Evolutionary conservation across 2,888 invertebrate genomes (phyloP).

Genomic region (Amaurobius ferox): DNA sequence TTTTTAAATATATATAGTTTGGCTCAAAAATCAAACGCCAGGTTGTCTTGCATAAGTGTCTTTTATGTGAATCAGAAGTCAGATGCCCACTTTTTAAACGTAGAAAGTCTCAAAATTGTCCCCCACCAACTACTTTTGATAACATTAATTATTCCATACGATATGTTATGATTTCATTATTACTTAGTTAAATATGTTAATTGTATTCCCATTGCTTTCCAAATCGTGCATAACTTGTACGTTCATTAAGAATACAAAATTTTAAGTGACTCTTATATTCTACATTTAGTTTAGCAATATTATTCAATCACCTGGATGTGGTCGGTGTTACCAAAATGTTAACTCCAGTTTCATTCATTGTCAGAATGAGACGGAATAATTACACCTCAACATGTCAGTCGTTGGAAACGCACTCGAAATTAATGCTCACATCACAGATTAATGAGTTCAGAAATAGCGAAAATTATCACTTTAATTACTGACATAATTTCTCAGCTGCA

Average conservation of each 20-base stretch:
- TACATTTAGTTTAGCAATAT: neutral
- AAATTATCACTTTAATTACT: slow-evolving; percentile 3
- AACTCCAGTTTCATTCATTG: neutral
- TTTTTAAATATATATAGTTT: no score
- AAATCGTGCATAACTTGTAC: no score
- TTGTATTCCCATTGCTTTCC: neutral
- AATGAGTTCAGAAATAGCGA: slow-evolving; percentile 13
- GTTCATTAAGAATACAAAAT: neutral
- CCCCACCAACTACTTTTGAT: no score
- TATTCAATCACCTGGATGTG: slow-evolving; percentile 1
- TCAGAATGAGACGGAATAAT: slow-evolving; percentile 2
- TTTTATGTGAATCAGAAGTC: no score
- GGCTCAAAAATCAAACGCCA: no score
- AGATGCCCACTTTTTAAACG: no score
- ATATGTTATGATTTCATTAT: no score
- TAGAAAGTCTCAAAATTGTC: no score
- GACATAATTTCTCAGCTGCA: neutral
- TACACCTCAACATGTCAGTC: neutral
- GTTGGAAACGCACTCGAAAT: neutral
- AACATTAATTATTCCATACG: no score
- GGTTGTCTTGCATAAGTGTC: no score
- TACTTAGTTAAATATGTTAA: no score
- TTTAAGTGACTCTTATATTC: neutral
- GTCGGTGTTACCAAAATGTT: neutral
- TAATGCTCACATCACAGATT: slow-evolving; percentile 2